Evolutionary conservation across 2,113 vertebrate genomes (phyloP).

Genomic region (Danionella cerebrum): DNA sequence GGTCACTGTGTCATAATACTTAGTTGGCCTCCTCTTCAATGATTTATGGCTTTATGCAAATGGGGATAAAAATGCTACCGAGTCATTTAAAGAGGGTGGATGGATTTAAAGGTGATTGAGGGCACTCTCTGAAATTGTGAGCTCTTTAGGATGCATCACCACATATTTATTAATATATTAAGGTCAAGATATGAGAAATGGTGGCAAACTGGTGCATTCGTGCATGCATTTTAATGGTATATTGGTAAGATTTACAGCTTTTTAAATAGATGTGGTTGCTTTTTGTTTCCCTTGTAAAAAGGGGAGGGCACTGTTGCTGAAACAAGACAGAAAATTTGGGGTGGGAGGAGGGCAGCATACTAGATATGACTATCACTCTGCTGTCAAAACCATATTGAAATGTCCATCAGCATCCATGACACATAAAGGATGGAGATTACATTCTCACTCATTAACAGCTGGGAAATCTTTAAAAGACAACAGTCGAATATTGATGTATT

Average conservation of each 20-base stretch:
- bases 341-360: no score
- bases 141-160: conserved; percentile 9
- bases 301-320: no score
- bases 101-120: background rate
- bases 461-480: no score
- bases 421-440: no score
- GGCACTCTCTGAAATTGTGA: background rate
- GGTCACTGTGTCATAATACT: conserved; percentile 14
- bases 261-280: background rate
- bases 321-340: no score
- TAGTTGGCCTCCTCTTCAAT: conserved; percentile 16
- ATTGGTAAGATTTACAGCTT: no score
- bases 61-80: background rate
- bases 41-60: conserved; percentile 26
- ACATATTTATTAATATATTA: conserved; percentile 1
- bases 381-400: no score
- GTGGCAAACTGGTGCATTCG: background rate
- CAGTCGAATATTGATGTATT: no score
- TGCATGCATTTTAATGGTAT: no score
- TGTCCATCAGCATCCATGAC: no score
- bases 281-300: background rate
- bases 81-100: background rate
- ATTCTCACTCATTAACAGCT: no score
- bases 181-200: background rate
- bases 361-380: no score